Conservation (phyloP, 2,113 vertebrate genomes). For the Jaculus jaculus region DNA sequence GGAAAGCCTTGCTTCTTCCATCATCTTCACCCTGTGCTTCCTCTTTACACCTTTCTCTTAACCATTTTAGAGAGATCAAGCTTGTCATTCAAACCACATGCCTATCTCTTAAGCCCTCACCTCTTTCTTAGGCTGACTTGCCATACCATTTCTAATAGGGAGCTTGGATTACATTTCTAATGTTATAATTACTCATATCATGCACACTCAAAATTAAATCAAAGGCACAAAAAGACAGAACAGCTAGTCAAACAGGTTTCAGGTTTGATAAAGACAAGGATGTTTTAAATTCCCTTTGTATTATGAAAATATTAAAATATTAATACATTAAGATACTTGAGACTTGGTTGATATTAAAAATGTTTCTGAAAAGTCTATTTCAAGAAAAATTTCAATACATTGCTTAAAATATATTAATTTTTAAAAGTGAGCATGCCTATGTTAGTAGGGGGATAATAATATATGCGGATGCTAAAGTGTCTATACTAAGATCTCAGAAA, state of each 20-base stretch:
- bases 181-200: background rate
- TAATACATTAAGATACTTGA: background rate
- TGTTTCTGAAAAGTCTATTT: background rate
- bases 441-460: background rate
- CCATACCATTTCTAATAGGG: background rate
- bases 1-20: no score
- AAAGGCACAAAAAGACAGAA: background rate
- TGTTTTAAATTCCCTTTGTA: constrained; percentile 31
- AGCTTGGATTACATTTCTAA: background rate
- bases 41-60: background rate
- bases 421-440: background rate
- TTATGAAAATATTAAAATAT: background rate
- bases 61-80: background rate
- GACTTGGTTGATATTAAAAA: background rate
- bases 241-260: background rate
- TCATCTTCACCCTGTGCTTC: background rate
- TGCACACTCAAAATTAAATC: constrained; percentile 30
- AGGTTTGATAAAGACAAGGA: background rate
- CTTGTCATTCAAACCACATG: background rate
- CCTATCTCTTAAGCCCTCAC: background rate
- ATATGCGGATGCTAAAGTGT: background rate
- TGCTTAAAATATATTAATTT: background rate
- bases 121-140: background rate
- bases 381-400: background rate
- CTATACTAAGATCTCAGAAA: background rate